Base-by-base conservation (phyloP, 2,113 vertebrate genomes). In the Pollimyrus isidori region DNA sequence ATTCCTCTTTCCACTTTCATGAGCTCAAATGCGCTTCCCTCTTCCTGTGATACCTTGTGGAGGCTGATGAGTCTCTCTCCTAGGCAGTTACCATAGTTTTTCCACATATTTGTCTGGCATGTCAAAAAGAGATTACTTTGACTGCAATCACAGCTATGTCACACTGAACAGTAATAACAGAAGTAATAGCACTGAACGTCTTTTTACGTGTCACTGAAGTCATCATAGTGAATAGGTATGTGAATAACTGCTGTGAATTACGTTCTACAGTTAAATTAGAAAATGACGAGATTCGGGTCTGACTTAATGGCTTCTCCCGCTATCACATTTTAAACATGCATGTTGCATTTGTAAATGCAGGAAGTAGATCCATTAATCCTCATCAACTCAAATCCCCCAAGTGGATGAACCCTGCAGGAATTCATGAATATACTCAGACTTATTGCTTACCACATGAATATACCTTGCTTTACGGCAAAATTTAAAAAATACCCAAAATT, bases 301-400 rank as follows among this genome's bases (percentile, higher is more conserved):
- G 73, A 42, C 30, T 80, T 80, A 80, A 35, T 80, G 73, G 35
- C 65, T 73, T 80, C 73, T 39, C 35, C 13, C 73, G 4, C 35
- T 42, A 80, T 80, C 15, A 42, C 35, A 80, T 42, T 15, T 80
- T 11, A 80, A 80, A 80, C 73, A 80, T 80, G 35, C 30, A 80
- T 80, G 73, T 80, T 39, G 73, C 35, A 84, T 39, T 45, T 84
- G 82, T 84, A 10, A 21, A 9, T 48, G 82, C 42, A 48, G 42
- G 21, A 21, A 84, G 39, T 19, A 46, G 82, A 84, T 84, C 82
- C 82, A 84, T n/a, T 84, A 84, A 84, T 84, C 82, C 82, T 46
- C 42, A 10, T 46, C 39, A 84, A 84, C 45, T 46, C 42, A 84
- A 84, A 84, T 84, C 82, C 45, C 80, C 42, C 45, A 45, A 19